Evolutionary conservation across 2,113 vertebrate species (phyloP).

Genomic region (Morone saxatilis): DNA sequence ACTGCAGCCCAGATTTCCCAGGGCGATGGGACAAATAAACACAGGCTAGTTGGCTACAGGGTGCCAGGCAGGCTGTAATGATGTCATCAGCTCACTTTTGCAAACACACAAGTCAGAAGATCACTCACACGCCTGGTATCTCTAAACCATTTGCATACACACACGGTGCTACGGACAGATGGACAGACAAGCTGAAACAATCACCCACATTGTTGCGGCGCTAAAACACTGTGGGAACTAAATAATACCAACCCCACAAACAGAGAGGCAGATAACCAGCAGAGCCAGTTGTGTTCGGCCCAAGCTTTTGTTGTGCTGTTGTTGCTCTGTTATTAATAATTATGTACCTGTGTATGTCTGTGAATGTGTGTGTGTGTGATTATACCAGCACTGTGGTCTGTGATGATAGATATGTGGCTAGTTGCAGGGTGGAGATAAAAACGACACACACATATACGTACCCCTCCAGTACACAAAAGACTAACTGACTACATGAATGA

Average conservation of each 20-base stretch:
- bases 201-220: slow-evolving; percentile 68
- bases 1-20: slow-evolving; percentile 69
- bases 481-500: slow-evolving; percentile 74
- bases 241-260: slow-evolving; percentile 16
- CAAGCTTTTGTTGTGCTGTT: slow-evolving; percentile 43
- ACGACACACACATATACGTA: slow-evolving; percentile 18
- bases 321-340: slow-evolving; percentile 61
- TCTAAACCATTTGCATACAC: slow-evolving; percentile 16
- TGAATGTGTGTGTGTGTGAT: slow-evolving; percentile 1
- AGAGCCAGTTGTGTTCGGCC: slow-evolving; percentile 52
- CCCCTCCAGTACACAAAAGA: slow-evolving; percentile 52
- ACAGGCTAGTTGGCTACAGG: slow-evolving; percentile 45
- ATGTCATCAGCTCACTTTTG: slow-evolving; percentile 71
- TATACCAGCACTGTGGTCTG: slow-evolving; percentile 24
- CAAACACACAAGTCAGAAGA: slow-evolving; percentile 56
- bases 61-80: slow-evolving; percentile 68
- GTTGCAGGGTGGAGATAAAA: slow-evolving; percentile 43
- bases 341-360: slow-evolving; percentile 13
- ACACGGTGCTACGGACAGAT: slow-evolving; percentile 39
- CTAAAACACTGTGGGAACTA: slow-evolving; percentile 77
- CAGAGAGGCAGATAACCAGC: slow-evolving; percentile 60
- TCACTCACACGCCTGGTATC: slow-evolving; percentile 45
- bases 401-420: slow-evolving; percentile 56
- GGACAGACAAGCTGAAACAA: slow-evolving; percentile 70
- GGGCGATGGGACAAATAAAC: slow-evolving; percentile 80